Evolutionary conservation across 2,888 invertebrate genomes (phyloP), one percentile per base, ranked within the genome.

Genomic region (Machimus rusticus): DNA sequence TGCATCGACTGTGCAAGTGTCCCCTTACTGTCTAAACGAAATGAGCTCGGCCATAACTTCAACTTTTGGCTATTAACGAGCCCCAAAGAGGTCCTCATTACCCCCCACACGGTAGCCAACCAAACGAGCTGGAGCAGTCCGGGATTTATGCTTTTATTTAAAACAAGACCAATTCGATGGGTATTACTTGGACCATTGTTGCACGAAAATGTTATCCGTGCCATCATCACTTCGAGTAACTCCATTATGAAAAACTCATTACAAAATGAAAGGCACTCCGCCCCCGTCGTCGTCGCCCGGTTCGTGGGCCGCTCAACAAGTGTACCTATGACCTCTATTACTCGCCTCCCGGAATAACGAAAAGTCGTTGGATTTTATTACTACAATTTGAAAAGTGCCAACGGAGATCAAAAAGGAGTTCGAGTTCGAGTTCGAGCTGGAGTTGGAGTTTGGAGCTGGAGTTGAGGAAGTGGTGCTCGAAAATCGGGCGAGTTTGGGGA

Each of bases 351-450:
- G 28, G 74, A 85, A 74, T 85, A 43, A 74, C 74, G 46, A 85
- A 85, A 85, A 85, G 85, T 85, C 85, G 85, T 85, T 85, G 85
- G 74, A 85, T 85, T 85, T 85, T 85, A 85, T 85, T 85, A 85
- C 85, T 85, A 85, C 85, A 85, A 85, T 85, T 85, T 85, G 74
- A 85, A 85, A 85, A 85, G 85, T 85, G 85, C 85, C 85, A 85
- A 85, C 85, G 74, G 85, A 85, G 85, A 85, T 85, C 85, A 46
- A 31, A 74, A 85, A 85, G 74, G 74, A 74, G 74, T 74, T 51
- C 1, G 51, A 43, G 43, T 3, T 14, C 4, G 51, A 14, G 28
- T 28, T 28, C 1, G 74, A 74, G 74, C 46, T 51, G 1, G 19
- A 28, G 28, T 1, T 43, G 43, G 16, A 46, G 51, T 5, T 74